phyloP scores from a whole-genome alignment of 2,888 invertebrate genomes.

The Ceriagrion tenellum region DNA sequence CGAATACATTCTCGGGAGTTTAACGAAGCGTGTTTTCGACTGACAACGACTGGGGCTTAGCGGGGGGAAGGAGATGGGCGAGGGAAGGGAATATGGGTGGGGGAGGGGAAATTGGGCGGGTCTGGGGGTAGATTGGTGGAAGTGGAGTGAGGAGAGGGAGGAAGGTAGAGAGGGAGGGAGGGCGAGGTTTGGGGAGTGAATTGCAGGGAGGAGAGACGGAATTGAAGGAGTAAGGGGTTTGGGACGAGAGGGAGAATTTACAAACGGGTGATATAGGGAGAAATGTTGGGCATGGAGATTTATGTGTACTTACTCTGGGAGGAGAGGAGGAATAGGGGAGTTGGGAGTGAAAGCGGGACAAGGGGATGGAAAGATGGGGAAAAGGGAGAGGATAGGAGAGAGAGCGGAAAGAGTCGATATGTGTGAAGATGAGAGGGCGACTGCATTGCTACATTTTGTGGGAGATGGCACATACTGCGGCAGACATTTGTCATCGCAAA shows the following conservation, averaged over 20 bases:
- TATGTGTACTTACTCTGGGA: slow-evolving; percentile 5
- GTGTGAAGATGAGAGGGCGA: not conserved
- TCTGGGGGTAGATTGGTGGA: not conserved
- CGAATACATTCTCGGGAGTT: slow-evolving; percentile 62
- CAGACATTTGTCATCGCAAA: not conserved
- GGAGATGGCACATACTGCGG: not conserved
- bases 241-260: not conserved
- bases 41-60: slow-evolving; percentile 66
- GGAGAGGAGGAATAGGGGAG: not conserved
- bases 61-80: not conserved
- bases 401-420: too few species aligned
- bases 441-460: not conserved
- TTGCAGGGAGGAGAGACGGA: not conserved
- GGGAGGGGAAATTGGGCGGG: not conserved
- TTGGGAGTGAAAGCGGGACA: not conserved
- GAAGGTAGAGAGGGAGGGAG: not conserved
- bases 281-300: not conserved
- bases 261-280: not conserved
- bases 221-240: slow-evolving; percentile 1
- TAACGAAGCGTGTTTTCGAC: slow-evolving; percentile 68
- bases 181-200: not conserved
- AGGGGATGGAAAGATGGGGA: not conserved
- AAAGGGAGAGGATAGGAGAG: not conserved
- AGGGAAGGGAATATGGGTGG: not conserved
- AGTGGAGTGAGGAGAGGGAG: not conserved